These are phyloP conservation scores for Arizona elegans DNA, from an alignment of 2,113 vertebrate genomes.

Conservation along the genomic window DNA sequence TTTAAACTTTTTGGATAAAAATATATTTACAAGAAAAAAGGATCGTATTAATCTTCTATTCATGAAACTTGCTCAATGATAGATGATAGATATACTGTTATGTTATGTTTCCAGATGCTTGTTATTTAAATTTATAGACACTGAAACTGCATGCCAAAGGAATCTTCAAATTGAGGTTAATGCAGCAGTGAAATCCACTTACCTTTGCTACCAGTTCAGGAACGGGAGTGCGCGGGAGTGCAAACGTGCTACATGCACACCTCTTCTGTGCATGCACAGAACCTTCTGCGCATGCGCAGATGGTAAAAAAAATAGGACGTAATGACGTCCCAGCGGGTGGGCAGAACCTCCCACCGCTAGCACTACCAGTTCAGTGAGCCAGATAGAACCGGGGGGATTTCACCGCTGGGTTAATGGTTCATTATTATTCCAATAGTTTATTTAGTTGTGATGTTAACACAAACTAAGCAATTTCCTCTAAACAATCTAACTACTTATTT, in stretches of 20 bases:
- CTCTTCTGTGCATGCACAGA: no score
- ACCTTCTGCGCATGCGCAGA: no score
- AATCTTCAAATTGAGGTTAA: not conserved
- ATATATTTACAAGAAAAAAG: not conserved
- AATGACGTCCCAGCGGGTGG: no score
- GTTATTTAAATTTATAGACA: not conserved
- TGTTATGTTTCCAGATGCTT: not conserved
- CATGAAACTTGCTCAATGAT: not conserved
- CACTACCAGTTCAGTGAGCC: no score
- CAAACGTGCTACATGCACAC: no score
- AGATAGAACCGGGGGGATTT: no score
- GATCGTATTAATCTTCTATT: not conserved
- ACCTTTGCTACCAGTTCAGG: no score
- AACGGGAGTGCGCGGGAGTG: no score
- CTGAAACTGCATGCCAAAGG: not conserved
- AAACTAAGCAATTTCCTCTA: not conserved
- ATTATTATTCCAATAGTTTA: not conserved
- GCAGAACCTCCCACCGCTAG: no score
- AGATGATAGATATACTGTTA: not conserved
- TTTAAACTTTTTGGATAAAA: no score
- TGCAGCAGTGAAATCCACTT: no score
- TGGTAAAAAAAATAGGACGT: no score
- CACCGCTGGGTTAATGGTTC: not conserved
- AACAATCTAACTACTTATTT: not conserved
- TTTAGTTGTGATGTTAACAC: not conserved